Percentiles rank a stretch among this genome's conserved stretches.
Evolutionary conservation across 2,113 vertebrate genomes (phyloP).

Genomic region (Lucifuga dentata): DNA sequence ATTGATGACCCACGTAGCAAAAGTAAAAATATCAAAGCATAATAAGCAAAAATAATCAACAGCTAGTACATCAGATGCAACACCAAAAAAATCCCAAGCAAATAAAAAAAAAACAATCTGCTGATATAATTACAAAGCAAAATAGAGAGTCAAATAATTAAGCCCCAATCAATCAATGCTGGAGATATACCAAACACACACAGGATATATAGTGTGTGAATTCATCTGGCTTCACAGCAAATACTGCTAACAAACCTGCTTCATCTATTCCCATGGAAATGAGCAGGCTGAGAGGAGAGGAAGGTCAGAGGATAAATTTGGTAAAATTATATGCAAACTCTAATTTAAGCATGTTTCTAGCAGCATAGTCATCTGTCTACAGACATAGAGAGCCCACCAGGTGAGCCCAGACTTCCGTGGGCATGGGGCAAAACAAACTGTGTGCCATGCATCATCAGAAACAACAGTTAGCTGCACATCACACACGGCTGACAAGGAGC

Average conservation of each 20-base stretch:
- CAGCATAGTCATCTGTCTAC: constrained; percentile 21
- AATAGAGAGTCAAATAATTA: constrained; percentile 55
- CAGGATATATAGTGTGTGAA: constrained; percentile 8
- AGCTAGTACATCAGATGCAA: constrained; percentile 71
- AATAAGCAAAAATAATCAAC: constrained; percentile 65
- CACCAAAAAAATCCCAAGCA: constrained; percentile 47
- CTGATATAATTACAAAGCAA: constrained; percentile 46
- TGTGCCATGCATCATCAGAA: constrained; percentile 32
- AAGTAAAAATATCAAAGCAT: constrained; percentile 38
- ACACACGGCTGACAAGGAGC: constrained; percentile 43
- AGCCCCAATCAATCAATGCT: constrained; percentile 25
- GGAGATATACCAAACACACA: constrained; percentile 3
- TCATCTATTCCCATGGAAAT: constrained; percentile 14
- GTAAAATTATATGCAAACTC: constrained; percentile 24
- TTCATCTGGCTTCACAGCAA: neutral
- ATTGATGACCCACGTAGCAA: constrained; percentile 54
- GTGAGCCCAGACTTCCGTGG: no score
- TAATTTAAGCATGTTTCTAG: constrained; percentile 23
- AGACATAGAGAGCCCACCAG: no score
- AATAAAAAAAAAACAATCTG: constrained; percentile 54
- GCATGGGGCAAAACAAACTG: constrained; percentile 32
- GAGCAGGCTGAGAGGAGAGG: neutral
- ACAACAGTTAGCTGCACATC: constrained; percentile 46
- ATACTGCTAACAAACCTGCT: neutral
- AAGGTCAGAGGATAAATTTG: neutral